Evolutionary conservation across 2,888 invertebrate genomes (phyloP), one percentile per base, ranked within the genome.

Genomic region (Epicampocera succincta): DNA sequence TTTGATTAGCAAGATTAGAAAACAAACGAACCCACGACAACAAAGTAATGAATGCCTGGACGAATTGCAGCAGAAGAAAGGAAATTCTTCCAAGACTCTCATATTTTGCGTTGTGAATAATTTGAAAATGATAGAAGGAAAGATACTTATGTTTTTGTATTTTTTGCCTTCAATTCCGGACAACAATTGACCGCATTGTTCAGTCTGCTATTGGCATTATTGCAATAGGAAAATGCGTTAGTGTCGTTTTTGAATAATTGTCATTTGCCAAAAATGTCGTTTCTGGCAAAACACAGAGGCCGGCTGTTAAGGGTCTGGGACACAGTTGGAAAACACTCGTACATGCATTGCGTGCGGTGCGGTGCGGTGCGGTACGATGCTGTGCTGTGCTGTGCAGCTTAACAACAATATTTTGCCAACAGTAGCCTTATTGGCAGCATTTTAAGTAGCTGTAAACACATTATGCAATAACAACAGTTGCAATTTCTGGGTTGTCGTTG

Each of bases 371-470:
- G n/a, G n/a, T n/a, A n/a, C n/a, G n/a, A n/a, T n/a, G n/a, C n/a
- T n/a, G n/a, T n/a, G n/a, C n/a, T n/a, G n/a, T n/a, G n/a, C 71
- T 61, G 42, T 58, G 50, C 21, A 25, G 13, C 54, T 72, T 15
- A 38, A 40, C 48, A 50, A 48, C 69, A 77, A 60, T 48, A 56
- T 61, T 54, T 75, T 54, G 52, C 54, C 74, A 71, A 76, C 80
- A 79, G 78, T 72, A 76, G 83, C 80, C 81, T 80, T 76, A 84
- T 80, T 84, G 65, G 75, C 73, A 71, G 74, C 76, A 77, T 80
- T 69, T 60, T 54, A 81, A 85, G 81, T 84, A 86, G 85, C 85
- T 85, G 85, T 84, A 84, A 85, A 86, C 85, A 85, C 78, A 86
- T 86, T 85, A 86, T 85, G 85, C 85, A 85, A 85, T 84, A 84